Conservation (phyloP, 2,797 vertebrate species). For the Sarcophilus harrisii region DNA sequence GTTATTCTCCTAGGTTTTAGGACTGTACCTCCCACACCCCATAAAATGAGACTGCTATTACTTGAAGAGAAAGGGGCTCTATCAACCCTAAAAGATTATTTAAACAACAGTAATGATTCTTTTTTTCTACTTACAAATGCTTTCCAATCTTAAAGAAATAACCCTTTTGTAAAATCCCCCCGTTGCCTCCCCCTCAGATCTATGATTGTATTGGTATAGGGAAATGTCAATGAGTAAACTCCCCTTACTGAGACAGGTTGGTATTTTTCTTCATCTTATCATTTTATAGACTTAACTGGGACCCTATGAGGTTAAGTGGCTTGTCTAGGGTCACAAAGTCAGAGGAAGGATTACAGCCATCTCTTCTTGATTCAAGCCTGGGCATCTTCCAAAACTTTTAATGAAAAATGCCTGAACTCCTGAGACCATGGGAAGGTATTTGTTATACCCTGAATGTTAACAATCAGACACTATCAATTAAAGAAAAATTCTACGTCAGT, state of each 20-base stretch:
- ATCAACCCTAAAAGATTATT: not conserved
- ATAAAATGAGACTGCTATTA: not conserved
- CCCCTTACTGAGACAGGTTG: not conserved
- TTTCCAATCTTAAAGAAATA: not conserved
- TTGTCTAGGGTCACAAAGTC: not conserved
- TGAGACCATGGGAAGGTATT: not conserved
- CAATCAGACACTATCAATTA: not conserved
- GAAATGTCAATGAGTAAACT: not conserved
- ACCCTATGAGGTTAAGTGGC: not conserved
- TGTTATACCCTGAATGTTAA: not conserved
- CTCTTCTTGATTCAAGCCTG: not conserved
- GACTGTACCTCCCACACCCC: not conserved
- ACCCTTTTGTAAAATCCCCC: not conserved
- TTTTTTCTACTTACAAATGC: not conserved
- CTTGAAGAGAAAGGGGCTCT: not conserved
- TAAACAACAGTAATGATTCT: not conserved
- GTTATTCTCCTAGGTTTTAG: not conserved
- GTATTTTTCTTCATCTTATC: not conserved
- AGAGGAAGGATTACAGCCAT: not conserved
- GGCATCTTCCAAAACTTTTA: not conserved
- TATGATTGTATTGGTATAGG: not conserved
- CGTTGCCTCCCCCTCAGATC: not conserved
- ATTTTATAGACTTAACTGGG: not conserved
- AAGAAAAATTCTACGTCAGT: not conserved
- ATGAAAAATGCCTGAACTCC: not conserved